Evolutionary conservation across 2,888 invertebrate species (phyloP).

Genomic region (Leptopilina drosophilae): DNA sequence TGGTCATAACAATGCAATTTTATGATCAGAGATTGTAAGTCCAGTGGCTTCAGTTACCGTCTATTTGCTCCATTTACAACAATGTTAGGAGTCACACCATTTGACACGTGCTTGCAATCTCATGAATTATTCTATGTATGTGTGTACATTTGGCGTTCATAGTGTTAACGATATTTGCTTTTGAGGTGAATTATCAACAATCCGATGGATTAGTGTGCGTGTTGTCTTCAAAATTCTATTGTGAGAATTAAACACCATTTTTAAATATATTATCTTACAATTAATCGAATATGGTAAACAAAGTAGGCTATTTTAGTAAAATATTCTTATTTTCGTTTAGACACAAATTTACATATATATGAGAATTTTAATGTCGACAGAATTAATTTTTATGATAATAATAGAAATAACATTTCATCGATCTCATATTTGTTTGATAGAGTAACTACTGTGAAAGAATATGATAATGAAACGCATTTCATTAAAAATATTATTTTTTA

Average conservation of each 20-base stretch:
- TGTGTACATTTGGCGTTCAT: conserved; percentile 52
- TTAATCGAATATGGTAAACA: too few relatives aligned
- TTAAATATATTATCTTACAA: too few relatives aligned
- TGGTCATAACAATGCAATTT: conserved; percentile 43
- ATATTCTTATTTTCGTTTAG: too few relatives aligned
- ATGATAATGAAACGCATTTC: too few relatives aligned
- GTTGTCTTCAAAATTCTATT: background rate
- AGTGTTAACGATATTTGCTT: conserved; percentile 45
- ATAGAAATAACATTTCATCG: too few relatives aligned
- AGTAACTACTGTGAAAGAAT: too few relatives aligned
- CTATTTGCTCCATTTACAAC: conserved; percentile 50
- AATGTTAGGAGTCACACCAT: conserved; percentile 39
- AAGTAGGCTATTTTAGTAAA: too few relatives aligned
- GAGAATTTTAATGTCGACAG: too few relatives aligned
- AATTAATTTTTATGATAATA: too few relatives aligned
- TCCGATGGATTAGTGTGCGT: background rate
- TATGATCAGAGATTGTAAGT: conserved; percentile 46
- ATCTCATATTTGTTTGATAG: too few relatives aligned
- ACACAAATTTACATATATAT: background rate
- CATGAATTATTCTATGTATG: conserved; percentile 61
- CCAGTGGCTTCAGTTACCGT: conserved; percentile 49
- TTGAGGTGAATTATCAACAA: background rate
- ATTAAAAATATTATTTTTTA: too few relatives aligned
- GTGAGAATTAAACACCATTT: background rate
- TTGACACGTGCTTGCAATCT: conserved; percentile 51